Conservation (phyloP, 1,140 invertebrate genomes). For the Leptinotarsa undecemlineata region DNA sequence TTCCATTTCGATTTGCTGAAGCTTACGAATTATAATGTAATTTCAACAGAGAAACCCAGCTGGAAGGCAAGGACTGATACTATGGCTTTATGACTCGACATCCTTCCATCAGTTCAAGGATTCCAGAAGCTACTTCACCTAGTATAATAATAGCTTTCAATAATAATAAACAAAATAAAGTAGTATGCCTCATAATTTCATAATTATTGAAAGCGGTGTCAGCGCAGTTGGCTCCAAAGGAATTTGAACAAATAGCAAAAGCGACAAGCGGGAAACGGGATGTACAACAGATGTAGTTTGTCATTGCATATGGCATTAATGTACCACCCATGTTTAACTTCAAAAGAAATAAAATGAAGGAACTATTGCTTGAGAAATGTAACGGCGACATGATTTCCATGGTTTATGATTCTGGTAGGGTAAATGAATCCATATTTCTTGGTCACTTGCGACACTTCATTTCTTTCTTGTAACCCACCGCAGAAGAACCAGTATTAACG, state of each 20-base stretch:
- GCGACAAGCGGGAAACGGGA: not conserved
- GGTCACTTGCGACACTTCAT: not conserved
- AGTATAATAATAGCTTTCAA: constrained; percentile 37
- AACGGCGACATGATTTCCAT: not conserved
- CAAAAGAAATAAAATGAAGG: not conserved
- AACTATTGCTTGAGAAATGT: not conserved
- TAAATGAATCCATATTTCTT: not conserved
- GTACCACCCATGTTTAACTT: not conserved
- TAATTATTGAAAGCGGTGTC: constrained; percentile 19
- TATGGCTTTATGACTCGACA: constrained; percentile 48
- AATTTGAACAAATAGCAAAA: constrained; percentile 19
- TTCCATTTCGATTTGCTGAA: constrained; percentile 23
- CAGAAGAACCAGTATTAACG: not conserved
- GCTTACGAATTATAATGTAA: constrained; percentile 23
- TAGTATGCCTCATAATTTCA: constrained; percentile 14
- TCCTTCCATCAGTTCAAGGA: constrained; percentile 37
- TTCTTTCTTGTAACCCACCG: not conserved
- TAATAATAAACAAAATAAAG: too few relatives aligned
- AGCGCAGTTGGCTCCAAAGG: constrained; percentile 16
- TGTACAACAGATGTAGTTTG: not conserved
- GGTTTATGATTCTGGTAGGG: not conserved
- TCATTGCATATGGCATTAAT: not conserved
- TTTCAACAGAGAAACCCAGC: constrained; percentile 34
- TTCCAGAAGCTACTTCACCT: constrained; percentile 26
- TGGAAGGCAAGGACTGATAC: constrained; percentile 51